Evolutionary conservation across 2,797 vertebrate genomes (phyloP), one percentile per base, ranked within the genome.

Genomic region (Harpagifer antarcticus): DNA sequence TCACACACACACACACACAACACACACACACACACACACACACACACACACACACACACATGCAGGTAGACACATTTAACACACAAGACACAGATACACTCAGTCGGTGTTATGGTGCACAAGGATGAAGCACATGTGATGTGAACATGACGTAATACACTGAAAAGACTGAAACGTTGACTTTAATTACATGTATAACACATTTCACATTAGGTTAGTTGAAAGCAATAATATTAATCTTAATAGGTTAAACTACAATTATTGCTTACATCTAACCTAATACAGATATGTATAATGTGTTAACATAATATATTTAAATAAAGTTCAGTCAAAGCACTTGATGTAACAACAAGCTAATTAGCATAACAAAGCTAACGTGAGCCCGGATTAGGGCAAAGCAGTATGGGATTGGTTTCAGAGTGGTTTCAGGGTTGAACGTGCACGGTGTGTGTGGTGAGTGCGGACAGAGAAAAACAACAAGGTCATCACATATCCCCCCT

Each of bases 281-380:
- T 27, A 27, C 27, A 27, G 27, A 27, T 27, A 27, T 27, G 27
- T 27, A 5, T 27, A 27, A 27, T 27, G 4, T 27, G 27, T 27
- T 27, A 1, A 27, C 27, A 27, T 27, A 27, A 27, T 27, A 27
- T 4, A 27, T 27, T 27, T 5, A 27, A 27, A 27, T 27, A 27
- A 27, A 27, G 27, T 27, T 27, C 27, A 27, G 27, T 27, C 27
- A 27, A 27, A 27, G 27, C 4, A 27, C 33, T 37, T 33, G 7
- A 79, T 70, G 23, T 57, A 49, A 82, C 58, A 59, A 33, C 23
- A 19, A 70, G 62, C 43, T 74, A 76, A 81, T 84, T 81, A 76
- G 56, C 52, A 68, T 23, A 27, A 33, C n/a, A 19, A 33, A 67
- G 54, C 59, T 69, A 49, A 57, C 61, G 20, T 54, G 19, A 27